phyloP scores from a whole-genome alignment of 2,113 vertebrate genomes.

The Lepus americanus region DNA sequence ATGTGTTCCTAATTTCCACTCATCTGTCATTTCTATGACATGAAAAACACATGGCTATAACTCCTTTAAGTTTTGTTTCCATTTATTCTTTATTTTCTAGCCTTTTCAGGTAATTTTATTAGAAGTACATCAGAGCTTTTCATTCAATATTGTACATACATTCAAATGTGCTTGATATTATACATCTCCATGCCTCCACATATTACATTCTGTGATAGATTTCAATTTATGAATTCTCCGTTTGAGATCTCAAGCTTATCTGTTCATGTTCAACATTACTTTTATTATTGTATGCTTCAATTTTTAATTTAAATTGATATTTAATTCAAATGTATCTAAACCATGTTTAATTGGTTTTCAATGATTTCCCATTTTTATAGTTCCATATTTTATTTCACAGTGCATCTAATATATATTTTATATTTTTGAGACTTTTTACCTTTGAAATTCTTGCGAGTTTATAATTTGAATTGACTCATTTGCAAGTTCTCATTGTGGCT shows the following conservation, averaged over 20 bases:
- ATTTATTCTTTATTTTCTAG: neutral
- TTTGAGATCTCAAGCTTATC: no score
- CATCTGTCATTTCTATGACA: neutral
- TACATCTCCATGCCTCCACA: neutral
- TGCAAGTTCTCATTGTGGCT: neutral
- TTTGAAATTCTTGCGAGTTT: neutral
- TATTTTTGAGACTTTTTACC: neutral
- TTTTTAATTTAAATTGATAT: neutral
- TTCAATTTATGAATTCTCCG: neutral
- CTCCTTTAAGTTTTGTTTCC: neutral
- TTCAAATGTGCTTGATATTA: neutral
- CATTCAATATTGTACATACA: neutral
- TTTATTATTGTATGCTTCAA: neutral
- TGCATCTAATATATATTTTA: neutral
- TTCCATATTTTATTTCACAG: neutral
- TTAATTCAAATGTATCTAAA: neutral
- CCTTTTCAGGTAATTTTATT: neutral
- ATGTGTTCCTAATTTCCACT: neutral
- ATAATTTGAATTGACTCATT: neutral
- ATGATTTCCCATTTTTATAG: neutral
- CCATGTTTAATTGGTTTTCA: neutral
- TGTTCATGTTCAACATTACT: neutral
- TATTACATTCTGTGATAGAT: neutral
- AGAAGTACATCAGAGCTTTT: neutral
- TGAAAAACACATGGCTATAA: neutral